Evolutionary conservation across 2,797 vertebrate species (phyloP), one percentile per base, ranked within the genome.

Genomic region (Rhinogobio ventralis): DNA sequence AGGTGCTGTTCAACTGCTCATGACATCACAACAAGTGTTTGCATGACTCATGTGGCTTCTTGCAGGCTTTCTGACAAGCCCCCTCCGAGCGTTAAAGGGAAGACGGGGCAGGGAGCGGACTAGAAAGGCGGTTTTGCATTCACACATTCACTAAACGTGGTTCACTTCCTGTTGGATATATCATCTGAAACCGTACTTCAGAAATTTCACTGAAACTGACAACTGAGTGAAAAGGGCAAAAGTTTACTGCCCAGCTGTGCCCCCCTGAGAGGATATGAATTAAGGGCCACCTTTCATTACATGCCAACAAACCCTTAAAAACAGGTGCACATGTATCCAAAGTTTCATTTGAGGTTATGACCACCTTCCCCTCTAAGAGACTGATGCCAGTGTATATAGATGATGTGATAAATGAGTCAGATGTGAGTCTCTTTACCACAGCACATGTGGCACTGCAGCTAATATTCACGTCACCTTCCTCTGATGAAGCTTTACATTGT

Each of bases 11-110:
- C 93, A 94, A 94, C 89, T 91, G 90, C 87, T 87, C 90, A 94
- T 95, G 94, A 95, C 93, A 94, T 95, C 94, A 95, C 90, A 91
- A 92, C 93, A 94, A 93, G 91, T 93, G 92, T 93, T 88, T 91
- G 55, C 80, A 90, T 94, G 94, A 94, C 90, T 95, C 94, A 93
- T 91, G 92, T 7, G 1, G 33, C 55, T 66, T 66, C 79, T 82
- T 80, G 68, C 42, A 17, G 30, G 72, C 75, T 78, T 46, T 39
- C 55, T 78, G 36, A 76, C 73, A 82, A 74, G 84, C 30, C n/a
- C 74, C 87, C 87, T 85, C 78, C 78, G 89, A 89, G 87, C 85
- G 46, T 86, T 86, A 13, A 81, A 62, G 25, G 82, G 25, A 85
- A 53, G 28, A 28, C 36, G 30, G 60, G 60, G 67, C 33, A 64